Conservation (phyloP, 2,888 invertebrate species). For the Ochropleura plecta region DNA sequence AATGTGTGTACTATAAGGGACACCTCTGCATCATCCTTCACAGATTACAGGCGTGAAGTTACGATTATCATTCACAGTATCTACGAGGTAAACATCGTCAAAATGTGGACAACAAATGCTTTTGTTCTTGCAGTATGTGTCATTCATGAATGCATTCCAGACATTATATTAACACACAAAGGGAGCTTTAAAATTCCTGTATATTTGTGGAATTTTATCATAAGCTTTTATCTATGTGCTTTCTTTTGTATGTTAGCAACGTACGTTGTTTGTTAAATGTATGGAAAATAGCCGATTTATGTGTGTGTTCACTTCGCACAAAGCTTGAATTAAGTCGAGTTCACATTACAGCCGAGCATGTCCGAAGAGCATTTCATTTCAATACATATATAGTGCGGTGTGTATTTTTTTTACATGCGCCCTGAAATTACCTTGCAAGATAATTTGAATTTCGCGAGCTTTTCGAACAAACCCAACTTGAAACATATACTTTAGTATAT, state of each 20-base stretch:
- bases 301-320: neutral
- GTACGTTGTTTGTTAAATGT: neutral
- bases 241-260: slow-evolving; percentile 28
- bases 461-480: neutral
- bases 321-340: neutral
- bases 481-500: neutral
- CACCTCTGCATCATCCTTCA: too few relatives aligned
- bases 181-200: slow-evolving; percentile 42
- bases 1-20: too few relatives aligned
- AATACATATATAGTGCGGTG: neutral
- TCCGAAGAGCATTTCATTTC: neutral
- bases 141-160: slow-evolving; percentile 38
- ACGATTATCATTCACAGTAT: slow-evolving; percentile 36
- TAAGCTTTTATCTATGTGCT: slow-evolving; percentile 32
- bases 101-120: slow-evolving; percentile 26
- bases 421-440: neutral
- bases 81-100: slow-evolving; percentile 10
- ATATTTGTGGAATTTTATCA: slow-evolving; percentile 30
- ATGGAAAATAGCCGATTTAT: slow-evolving; percentile 2
- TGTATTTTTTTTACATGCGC: neutral
- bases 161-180: slow-evolving; percentile 58
- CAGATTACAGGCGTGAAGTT: neutral
- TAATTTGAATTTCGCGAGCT: neutral
- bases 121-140: slow-evolving; percentile 34
- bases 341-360: neutral